Evolutionary conservation across 2,888 invertebrate genomes (phyloP).

Genomic region (Hydrotaea diabolus): DNA sequence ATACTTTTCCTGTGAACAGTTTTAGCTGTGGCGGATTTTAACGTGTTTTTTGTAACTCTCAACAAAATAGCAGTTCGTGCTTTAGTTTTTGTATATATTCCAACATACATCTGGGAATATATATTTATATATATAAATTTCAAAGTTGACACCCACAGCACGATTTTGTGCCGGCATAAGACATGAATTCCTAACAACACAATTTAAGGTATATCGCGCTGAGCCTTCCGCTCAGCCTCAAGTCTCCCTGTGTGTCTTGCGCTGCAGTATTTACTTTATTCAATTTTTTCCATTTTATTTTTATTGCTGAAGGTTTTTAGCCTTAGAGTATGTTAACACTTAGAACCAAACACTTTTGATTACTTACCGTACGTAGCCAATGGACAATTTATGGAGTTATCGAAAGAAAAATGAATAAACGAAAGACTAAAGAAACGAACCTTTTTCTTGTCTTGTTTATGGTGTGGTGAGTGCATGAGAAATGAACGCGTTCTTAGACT

Average conservation of each 20-base stretch:
- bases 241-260: neutral
- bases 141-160: conserved; percentile 63
- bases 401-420: neutral
- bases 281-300: conserved; percentile 8
- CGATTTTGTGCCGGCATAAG: conserved; percentile 48
- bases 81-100: neutral
- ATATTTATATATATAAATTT: conserved; percentile 9
- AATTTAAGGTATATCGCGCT: conserved; percentile 39
- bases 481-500: neutral
- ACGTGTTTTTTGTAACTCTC: neutral
- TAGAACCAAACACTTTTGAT: conserved; percentile 29
- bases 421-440: conserved; percentile 33
- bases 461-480: neutral
- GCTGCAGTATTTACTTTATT: conserved; percentile 48
- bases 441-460: neutral
- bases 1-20: conserved; percentile 45
- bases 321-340: conserved; percentile 54
- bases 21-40: neutral
- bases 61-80: conserved; percentile 43
- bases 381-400: conserved; percentile 34
- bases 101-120: neutral
- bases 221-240: neutral
- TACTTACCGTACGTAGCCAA: neutral
- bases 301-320: conserved; percentile 52
- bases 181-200: conserved; percentile 36